Evolutionary conservation across 1,140 invertebrate genomes (phyloP).

Genomic region (Drosophila dunni): DNA sequence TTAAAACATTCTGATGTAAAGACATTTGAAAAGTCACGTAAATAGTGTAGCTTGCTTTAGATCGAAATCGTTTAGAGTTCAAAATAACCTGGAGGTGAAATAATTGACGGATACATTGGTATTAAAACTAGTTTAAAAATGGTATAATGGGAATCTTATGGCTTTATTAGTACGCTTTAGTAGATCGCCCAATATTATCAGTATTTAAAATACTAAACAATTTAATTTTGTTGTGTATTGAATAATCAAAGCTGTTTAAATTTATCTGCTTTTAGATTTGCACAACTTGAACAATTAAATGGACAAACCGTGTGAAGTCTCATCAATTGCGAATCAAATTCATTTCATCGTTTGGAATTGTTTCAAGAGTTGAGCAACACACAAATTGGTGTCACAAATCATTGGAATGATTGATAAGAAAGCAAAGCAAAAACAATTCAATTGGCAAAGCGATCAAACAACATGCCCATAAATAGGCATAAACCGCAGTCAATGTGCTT

Average conservation of each 20-base stretch:
- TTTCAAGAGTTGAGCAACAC: constrained; percentile 21
- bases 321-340: constrained; percentile 13
- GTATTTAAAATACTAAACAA: too few species aligned
- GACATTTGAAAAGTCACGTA: neutral
- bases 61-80: neutral
- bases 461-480: constrained; percentile 80
- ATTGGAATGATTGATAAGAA: constrained; percentile 53
- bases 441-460: constrained; percentile 46
- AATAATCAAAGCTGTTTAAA: too few species aligned
- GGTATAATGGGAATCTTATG: too few species aligned
- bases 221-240: too few species aligned
- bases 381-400: constrained; percentile 31
- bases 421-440: constrained; percentile 13
- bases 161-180: too few species aligned
- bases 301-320: neutral
- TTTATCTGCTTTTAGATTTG: constrained; percentile 2
- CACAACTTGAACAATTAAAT: neutral
- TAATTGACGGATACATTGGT: too few species aligned
- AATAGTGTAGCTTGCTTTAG: constrained; percentile 6
- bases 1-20: constrained; percentile 24
- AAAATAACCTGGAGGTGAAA: too few species aligned
- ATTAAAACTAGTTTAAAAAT: too few species aligned
- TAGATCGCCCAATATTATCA: too few species aligned
- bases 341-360: constrained; percentile 20
- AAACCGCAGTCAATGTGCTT: constrained; percentile 38